A percentile compares a stretch with the other conserved stretches of the same genome.
phyloP scores from a whole-genome alignment of 2,797 vertebrate species.

The Petrocephalus schoutedeni region DNA sequence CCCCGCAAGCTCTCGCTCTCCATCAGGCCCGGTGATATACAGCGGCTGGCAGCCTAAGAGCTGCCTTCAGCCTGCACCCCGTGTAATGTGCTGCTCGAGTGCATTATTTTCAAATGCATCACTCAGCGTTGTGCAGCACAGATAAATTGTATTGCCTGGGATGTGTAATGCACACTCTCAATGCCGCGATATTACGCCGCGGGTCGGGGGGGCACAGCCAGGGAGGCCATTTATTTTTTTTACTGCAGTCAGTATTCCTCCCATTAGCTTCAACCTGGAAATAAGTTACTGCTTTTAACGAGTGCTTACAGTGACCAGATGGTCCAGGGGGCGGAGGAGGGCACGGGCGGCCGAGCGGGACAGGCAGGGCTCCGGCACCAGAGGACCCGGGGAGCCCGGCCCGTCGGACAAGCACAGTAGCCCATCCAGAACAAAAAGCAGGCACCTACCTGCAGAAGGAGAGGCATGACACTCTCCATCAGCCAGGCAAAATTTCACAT shows the following conservation, averaged over 20 bases:
- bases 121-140: constrained; percentile 77
- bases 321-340: constrained; percentile 51
- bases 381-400: not conserved
- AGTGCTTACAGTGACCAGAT: constrained; percentile 69
- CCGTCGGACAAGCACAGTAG: not conserved
- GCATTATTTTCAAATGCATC: constrained; percentile 98
- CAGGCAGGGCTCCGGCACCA: not conserved
- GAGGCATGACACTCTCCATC: not conserved
- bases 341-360: constrained; percentile 34
- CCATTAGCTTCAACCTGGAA: constrained; percentile 77
- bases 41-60: constrained; percentile 78
- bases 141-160: constrained; percentile 87
- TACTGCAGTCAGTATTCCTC: constrained; percentile 89
- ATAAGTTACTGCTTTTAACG: constrained; percentile 76
- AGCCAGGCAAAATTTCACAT: not conserved
- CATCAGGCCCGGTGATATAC: constrained; percentile 71
- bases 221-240: constrained; percentile 79
- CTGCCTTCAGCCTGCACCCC: constrained; percentile 84
- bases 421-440: not conserved
- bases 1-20: not conserved
- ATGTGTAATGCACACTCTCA: constrained; percentile 84
- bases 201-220: constrained; percentile 60
- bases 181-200: constrained; percentile 71
- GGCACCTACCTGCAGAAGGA: not conserved
- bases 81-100: constrained; percentile 85